A percentile compares a stretch with the other conserved stretches of the same genome.
Evolutionary conservation across 1,140 invertebrate species (phyloP).

Genomic region (Halictus rubicundus): DNA sequence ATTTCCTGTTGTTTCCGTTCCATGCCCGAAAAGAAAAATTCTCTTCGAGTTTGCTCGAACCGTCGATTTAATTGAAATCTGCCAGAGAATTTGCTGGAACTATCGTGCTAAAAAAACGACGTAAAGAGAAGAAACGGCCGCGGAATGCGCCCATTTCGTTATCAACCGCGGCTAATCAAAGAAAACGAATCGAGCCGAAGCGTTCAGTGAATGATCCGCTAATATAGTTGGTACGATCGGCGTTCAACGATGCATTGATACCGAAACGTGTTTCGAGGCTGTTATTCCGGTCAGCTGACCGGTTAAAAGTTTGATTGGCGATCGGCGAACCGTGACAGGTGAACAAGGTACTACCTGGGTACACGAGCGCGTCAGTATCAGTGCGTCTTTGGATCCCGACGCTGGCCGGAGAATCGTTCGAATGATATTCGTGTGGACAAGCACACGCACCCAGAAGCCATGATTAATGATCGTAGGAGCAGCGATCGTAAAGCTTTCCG

Average conservation of each 20-base stretch:
- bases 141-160: neutral
- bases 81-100: accelerated
- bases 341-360: slow-evolving; percentile 1
- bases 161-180: too few relatives aligned
- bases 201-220: neutral
- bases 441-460: neutral
- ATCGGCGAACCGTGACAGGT: slow-evolving; percentile 19
- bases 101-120: neutral
- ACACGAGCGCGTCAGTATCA: neutral
- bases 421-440: neutral
- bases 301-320: slow-evolving; percentile 15
- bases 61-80: too few relatives aligned
- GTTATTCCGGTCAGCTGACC: slow-evolving; percentile 2
- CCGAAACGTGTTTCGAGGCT: slow-evolving; percentile 11
- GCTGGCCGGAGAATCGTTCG: neutral
- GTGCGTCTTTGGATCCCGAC: neutral
- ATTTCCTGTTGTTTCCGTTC: too few relatives aligned
- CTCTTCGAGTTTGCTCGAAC: too few relatives aligned
- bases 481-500: too few relatives aligned
- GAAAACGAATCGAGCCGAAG: neutral
- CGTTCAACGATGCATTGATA: slow-evolving; percentile 3
- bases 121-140: neutral
- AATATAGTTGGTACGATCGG: slow-evolving; percentile 2
- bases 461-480: slow-evolving; percentile 4
- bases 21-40: too few relatives aligned